Conservation (phyloP, 2,888 invertebrate genomes). For the Lithophane semibrunnea region DNA sequence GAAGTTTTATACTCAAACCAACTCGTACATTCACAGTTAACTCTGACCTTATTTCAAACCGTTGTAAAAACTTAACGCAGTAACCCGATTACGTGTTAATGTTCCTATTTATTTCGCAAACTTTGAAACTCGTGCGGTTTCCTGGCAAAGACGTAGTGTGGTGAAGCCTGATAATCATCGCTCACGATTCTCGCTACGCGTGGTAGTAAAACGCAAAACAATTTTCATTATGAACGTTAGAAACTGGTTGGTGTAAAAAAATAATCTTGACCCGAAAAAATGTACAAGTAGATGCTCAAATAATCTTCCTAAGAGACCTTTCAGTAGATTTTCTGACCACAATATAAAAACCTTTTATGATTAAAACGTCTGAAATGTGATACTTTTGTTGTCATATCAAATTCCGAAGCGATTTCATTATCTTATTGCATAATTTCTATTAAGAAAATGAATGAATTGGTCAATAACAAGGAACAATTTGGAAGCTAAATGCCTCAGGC, state of each 20-base stretch:
- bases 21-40: slow-evolving; percentile 31
- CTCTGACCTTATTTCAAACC: slow-evolving; percentile 40
- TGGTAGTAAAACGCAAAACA: slow-evolving; percentile 31
- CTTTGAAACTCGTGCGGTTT: slow-evolving; percentile 57
- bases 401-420: slow-evolving; percentile 40
- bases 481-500: slow-evolving; percentile 34
- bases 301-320: slow-evolving; percentile 26
- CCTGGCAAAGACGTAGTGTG: slow-evolving; percentile 49
- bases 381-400: slow-evolving; percentile 40
- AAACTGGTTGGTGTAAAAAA: slow-evolving; percentile 18
- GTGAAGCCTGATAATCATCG: slow-evolving; percentile 59
- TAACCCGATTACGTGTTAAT: slow-evolving; percentile 62
- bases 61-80: slow-evolving; percentile 59
- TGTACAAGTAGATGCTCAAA: slow-evolving; percentile 22
- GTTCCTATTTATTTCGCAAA: slow-evolving; percentile 62
- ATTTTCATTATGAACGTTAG: slow-evolving; percentile 24
- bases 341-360: slow-evolving; percentile 46
- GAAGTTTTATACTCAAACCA: slow-evolving; percentile 44
- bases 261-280: slow-evolving; percentile 16
- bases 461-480: slow-evolving; percentile 1
- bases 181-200: slow-evolving; percentile 52
- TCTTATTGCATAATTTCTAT: slow-evolving; percentile 44
- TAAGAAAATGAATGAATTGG: slow-evolving; percentile 29
- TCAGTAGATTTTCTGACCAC: slow-evolving; percentile 15
- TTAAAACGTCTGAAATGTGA: slow-evolving; percentile 46